A percentile compares a stretch with the other conserved stretches of the same genome.
phyloP scores from a whole-genome alignment of 2,888 invertebrate genomes.

The Axea sp. region DNA sequence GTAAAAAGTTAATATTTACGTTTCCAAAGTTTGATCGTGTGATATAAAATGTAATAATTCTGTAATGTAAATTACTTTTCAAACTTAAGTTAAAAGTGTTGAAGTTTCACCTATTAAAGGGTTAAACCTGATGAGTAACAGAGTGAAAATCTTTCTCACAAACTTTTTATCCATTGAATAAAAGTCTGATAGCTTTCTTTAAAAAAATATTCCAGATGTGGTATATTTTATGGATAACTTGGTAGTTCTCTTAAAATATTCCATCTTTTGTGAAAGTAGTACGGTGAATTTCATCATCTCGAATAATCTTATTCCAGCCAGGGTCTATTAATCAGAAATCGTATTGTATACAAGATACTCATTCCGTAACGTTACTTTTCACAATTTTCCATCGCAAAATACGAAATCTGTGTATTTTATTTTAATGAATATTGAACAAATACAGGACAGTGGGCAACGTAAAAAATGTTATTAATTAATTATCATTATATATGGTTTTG shows the following conservation, averaged over 20 bases:
- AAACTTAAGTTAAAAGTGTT: too few species aligned
- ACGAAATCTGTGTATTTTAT: too few species aligned
- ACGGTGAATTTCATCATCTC: constrained; percentile 41
- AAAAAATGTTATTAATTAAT: too few species aligned
- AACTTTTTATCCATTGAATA: constrained; percentile 51
- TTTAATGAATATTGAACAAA: too few species aligned
- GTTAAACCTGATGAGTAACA: constrained; percentile 42
- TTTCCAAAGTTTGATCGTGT: too few species aligned
- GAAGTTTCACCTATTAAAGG: constrained; percentile 39
- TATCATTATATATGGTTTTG: too few species aligned
- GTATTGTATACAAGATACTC: constrained; percentile 21
- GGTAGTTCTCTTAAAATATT: constrained; percentile 37
- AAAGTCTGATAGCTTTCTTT: constrained; percentile 43
- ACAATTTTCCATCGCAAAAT: too few species aligned
- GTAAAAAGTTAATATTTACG: too few species aligned
- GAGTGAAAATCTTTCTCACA: constrained; percentile 22
- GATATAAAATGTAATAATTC: too few species aligned
- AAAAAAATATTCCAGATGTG: constrained; percentile 46
- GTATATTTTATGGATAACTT: constrained; percentile 46
- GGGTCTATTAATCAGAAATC: constrained; percentile 43
- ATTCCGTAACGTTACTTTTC: too few species aligned
- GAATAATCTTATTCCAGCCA: constrained; percentile 38
- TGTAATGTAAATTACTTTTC: too few species aligned
- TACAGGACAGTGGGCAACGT: too few species aligned
- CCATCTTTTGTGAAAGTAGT: constrained; percentile 31